Base-by-base conservation (phyloP, 1,140 invertebrate species). In the Drosophila sulfurigaster region DNA sequence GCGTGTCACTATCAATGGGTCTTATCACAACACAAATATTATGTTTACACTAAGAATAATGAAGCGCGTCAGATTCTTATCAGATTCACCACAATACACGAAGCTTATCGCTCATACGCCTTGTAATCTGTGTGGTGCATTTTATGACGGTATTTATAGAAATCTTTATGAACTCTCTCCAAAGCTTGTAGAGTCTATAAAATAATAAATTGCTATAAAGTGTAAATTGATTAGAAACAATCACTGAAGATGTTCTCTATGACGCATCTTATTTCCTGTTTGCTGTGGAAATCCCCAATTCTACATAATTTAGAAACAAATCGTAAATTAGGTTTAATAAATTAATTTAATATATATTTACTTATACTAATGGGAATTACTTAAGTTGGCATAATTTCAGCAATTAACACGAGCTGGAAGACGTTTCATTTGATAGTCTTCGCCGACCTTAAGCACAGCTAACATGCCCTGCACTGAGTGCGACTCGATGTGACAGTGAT, bases 401-500 rank as follows among this genome's bases (percentile, higher is more conserved):
- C 91, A 92, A 2, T 73, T 74, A 7, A 92, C 60, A 10, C 75
- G 69, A 0, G 83, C 81, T n/a, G 91, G 81, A 64, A 91, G 71
- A 5, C 60, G 76, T 68, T 92, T 92, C 57, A 92, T 92, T 49
- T 92, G 91, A 28, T 90, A 56, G 46, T 92, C 56, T 25, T 91
- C 88, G n/a, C 91, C 94, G 15, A 95, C 92, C 75, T 94, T 93
- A 1, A 95, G 79, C 7, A 95, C 92, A 6, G 94, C 93, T 38
- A 93, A 91, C 79, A 95, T 92, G n/a, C 94, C 94, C 8, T 93
- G 92, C 0, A 94, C 92, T 81, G 94, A 93, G 57, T 94, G 93
- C 0, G 88, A 77, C 1, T 94, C 93, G 51, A 92, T 67, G 48
- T 92, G 82, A 16, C 91, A 92, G 43, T 92, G 91, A 20, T 83